Evolutionary conservation across 2,888 invertebrate species (phyloP).

Genomic region (Doris montereyensis): DNA sequence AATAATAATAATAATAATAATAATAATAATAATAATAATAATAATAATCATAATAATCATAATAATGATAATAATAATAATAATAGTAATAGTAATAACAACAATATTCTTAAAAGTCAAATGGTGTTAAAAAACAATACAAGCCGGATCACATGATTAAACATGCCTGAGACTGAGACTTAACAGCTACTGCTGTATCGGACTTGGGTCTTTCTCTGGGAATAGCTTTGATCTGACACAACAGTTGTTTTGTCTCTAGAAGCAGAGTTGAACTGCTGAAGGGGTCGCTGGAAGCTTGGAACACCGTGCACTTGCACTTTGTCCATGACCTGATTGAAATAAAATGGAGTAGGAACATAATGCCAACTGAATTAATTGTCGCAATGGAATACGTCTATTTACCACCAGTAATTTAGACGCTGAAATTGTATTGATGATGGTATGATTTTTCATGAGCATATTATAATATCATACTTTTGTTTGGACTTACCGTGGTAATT

Average conservation of each 20-base stretch:
- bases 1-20: too few species aligned
- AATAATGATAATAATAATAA: too few species aligned
- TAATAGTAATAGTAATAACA: too few species aligned
- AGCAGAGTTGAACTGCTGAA: conserved; percentile 53
- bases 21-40: too few species aligned
- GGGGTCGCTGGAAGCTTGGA: conserved; percentile 61
- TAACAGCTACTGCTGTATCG: conserved; percentile 50
- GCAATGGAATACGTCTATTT: too few species aligned
- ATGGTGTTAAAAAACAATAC: too few species aligned
- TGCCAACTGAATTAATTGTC: too few species aligned
- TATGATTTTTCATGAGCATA: too few species aligned
- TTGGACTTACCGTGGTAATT: too few species aligned
- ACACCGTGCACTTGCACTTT: conserved; percentile 53
- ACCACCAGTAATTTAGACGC: not conserved
- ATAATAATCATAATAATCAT: too few species aligned
- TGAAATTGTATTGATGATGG: not conserved
- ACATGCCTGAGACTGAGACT: conserved; percentile 10
- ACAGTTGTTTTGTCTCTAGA: conserved; percentile 56
- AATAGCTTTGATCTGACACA: conserved; percentile 57
- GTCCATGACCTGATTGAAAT: conserved; percentile 57
- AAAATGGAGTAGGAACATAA: not conserved
- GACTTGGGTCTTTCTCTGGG: conserved; percentile 58
- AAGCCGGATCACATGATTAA: conserved; percentile 58
- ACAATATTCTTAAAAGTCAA: too few species aligned
- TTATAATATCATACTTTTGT: too few species aligned